phyloP scores from a whole-genome alignment of 2,888 invertebrate genomes.

The Timema cristinae region DNA sequence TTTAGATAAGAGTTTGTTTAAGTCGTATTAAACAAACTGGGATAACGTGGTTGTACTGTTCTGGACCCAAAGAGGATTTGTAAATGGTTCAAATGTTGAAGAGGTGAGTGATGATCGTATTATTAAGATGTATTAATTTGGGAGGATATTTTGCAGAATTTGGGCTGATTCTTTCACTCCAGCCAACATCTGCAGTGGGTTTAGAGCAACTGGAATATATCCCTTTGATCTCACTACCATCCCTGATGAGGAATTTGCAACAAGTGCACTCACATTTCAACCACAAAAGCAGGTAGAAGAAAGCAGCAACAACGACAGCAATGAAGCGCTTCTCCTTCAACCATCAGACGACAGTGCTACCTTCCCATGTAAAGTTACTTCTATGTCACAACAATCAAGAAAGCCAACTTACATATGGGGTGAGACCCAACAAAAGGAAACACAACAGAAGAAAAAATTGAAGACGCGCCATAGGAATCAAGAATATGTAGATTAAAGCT shows the following conservation, averaged over 20 bases:
- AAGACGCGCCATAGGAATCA: neutral
- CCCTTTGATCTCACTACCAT: neutral
- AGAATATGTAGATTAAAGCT: neutral
- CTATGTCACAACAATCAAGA: neutral
- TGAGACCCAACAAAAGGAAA: neutral
- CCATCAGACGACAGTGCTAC: neutral
- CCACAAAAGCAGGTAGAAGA: neutral
- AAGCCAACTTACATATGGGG: neutral
- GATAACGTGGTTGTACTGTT: constrained; percentile 9
- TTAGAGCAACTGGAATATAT: neutral
- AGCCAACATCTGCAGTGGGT: constrained; percentile 1
- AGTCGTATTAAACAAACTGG: neutral
- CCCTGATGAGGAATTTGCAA: neutral
- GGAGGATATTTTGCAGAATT: neutral
- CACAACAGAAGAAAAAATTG: neutral
- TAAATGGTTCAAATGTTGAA: neutral
- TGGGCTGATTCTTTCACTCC: neutral
- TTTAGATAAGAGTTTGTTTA: neutral
- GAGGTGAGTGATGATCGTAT: neutral
- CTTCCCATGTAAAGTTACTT: neutral
- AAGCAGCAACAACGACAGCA: neutral
- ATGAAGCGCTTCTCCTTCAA: neutral
- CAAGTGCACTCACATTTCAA: constrained; percentile 6
- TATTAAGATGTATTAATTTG: neutral
- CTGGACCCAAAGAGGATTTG: constrained; percentile 1